Percentiles rank a stretch among this genome's conserved stretches.
These are phyloP conservation scores for Cyclina sinensis DNA, from an alignment of 1,140 invertebrate species.

Conservation along the genomic window DNA sequence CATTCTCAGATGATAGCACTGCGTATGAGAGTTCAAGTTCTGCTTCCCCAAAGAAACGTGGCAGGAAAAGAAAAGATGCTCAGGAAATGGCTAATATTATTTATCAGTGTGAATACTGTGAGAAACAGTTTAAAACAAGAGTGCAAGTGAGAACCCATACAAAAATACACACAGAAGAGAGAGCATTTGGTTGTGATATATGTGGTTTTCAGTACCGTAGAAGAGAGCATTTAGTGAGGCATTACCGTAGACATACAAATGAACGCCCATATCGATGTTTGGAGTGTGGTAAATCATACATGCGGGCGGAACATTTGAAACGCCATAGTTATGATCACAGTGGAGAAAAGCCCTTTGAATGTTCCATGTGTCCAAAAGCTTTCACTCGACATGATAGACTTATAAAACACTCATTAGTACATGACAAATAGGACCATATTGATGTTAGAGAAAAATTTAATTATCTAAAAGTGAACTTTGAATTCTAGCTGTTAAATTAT, in stretches of 20 bases:
- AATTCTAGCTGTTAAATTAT: too few species aligned
- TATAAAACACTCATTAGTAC: constrained; percentile 63
- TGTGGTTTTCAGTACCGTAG: constrained; percentile 56
- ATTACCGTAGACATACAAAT: constrained; percentile 98
- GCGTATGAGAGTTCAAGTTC: constrained; percentile 52
- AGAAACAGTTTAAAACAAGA: constrained; percentile 65
- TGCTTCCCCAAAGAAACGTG: constrained; percentile 28
- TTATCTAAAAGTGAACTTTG: too few species aligned
- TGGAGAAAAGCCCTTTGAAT: constrained; percentile 67
- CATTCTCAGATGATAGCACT: background rate
- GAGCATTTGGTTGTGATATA: constrained; percentile 60
- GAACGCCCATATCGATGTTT: constrained; percentile 98
- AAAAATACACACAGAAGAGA: constrained; percentile 65
- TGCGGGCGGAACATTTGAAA: constrained; percentile 68
- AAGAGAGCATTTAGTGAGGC: constrained; percentile 94
- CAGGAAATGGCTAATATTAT: constrained; percentile 42
- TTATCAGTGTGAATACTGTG: constrained; percentile 66
- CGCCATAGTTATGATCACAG: constrained; percentile 63
- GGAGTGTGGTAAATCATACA: constrained; percentile 89
- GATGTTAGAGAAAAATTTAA: background rate
- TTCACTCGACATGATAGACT: constrained; percentile 65
- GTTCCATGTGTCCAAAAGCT: constrained; percentile 57
- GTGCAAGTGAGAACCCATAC: constrained; percentile 56
- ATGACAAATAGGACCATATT: constrained; percentile 60
- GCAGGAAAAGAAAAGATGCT: constrained; percentile 43